These are phyloP conservation scores for Brachyhypopomus occidentalis DNA, from an alignment of 2,113 vertebrate species.

Conservation along the genomic window DNA sequence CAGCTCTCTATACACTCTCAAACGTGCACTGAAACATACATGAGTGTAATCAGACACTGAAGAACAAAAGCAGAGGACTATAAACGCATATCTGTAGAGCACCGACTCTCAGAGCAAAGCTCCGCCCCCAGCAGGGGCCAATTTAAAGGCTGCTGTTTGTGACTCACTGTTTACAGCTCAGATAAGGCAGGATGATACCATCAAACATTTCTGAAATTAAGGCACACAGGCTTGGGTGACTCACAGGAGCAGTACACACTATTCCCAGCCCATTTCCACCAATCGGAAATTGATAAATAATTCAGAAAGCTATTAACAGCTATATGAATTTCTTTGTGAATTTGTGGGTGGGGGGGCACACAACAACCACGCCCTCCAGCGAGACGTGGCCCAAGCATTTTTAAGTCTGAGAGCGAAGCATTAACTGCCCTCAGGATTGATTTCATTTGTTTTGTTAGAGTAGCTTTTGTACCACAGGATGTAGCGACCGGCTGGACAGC, in stretches of 20 bases:
- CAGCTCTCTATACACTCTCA: conserved; percentile 1
- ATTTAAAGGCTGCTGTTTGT: conserved; percentile 37
- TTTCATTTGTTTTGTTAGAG: conserved; percentile 32
- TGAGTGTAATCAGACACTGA: conserved; percentile 22
- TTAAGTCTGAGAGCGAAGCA: conserved; percentile 28
- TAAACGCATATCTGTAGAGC: conserved; percentile 39
- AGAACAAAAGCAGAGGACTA: not conserved
- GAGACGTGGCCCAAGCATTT: conserved; percentile 21
- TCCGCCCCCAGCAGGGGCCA: conserved; percentile 18
- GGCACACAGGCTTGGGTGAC: conserved; percentile 24
- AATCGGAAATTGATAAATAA: conserved; percentile 26
- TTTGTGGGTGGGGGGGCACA: not conserved
- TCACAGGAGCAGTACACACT: conserved; percentile 11
- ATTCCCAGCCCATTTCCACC: not conserved
- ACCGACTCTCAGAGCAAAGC: conserved; percentile 9
- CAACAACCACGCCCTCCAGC: not conserved
- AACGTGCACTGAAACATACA: conserved; percentile 1
- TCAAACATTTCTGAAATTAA: conserved; percentile 31
- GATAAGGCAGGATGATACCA: conserved; percentile 25
- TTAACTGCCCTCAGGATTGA: conserved; percentile 43
- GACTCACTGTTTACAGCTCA: conserved; percentile 48
- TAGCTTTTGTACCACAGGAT: conserved; percentile 29
- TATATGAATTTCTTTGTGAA: conserved; percentile 10
- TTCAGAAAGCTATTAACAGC: conserved; percentile 35
- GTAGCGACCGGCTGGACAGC: conserved; percentile 33